These are phyloP conservation scores for Melanerpes formicivorus DNA, from an alignment of 2,113 vertebrate genomes.

Conservation along the genomic window DNA sequence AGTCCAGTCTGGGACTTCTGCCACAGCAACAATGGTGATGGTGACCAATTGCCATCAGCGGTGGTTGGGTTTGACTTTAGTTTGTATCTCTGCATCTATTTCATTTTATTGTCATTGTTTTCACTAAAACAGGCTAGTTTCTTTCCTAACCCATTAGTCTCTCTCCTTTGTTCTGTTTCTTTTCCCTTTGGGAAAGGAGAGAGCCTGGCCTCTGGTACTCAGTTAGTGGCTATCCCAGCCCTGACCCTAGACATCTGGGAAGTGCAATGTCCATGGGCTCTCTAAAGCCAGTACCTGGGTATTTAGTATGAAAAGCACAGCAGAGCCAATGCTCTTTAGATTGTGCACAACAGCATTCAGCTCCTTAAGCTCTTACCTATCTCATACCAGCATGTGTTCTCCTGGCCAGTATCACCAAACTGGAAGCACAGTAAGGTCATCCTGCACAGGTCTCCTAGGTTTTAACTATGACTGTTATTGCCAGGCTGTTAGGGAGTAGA, in stretches of 20 bases:
- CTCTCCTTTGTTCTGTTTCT: too few relatives aligned
- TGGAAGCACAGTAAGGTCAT: not conserved
- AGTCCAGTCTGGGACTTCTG: too few relatives aligned
- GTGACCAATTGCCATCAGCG: too few relatives aligned
- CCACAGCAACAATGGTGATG: too few relatives aligned
- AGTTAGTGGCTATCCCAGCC: too few relatives aligned
- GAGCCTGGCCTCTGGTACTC: too few relatives aligned
- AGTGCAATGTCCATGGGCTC: not conserved
- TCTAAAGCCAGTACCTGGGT: not conserved
- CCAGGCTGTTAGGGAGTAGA: not conserved
- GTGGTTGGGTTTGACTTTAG: too few relatives aligned
- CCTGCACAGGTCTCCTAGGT: not conserved
- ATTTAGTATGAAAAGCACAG: not conserved
- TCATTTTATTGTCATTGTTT: too few relatives aligned
- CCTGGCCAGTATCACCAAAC: not conserved
- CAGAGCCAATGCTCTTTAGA: not conserved
- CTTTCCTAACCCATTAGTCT: too few relatives aligned
- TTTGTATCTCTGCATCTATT: too few relatives aligned
- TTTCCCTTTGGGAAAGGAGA: too few relatives aligned
- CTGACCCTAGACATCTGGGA: not conserved
- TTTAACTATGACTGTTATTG: not conserved
- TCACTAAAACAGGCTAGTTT: too few relatives aligned
- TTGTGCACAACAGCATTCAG: not conserved
- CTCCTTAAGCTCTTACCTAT: not conserved
- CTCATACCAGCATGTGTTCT: not conserved